Evolutionary conservation across 1,140 invertebrate genomes (phyloP), one percentile per base, ranked within the genome.

Genomic region (Bombus waltoni): DNA sequence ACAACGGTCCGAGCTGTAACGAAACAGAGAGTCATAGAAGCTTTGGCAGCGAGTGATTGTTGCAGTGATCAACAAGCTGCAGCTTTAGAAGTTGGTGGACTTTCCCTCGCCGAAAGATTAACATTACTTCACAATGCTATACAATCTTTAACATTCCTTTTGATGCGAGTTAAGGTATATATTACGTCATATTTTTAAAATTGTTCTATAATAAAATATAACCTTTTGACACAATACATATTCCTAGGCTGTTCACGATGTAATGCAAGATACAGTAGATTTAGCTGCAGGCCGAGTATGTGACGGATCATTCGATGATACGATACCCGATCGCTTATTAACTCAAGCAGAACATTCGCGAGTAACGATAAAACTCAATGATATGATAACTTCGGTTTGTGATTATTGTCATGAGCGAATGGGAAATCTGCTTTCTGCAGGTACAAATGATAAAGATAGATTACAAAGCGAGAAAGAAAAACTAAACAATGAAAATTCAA

Each of bases 341-440:
- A 96, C 96, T 11, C 94, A 96, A 25, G 96, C 96, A 76, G 98
- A 99, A 89, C 96, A 97, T 88, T 91, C 93, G 44, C 96, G 96
- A 78, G 96, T 98, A 18, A 96, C 96, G 42, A 95, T 95, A 8
- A 97, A 97, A 93, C 95, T 99, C 72, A 96, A 96, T 85, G 97
- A 98, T 86, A 96, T 98, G 92, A 95, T 99, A 5, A 96, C 96
- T 75, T 97, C 97, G 9, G 96, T 98, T 42, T 98, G 98, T 94
- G 98, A 99, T 95, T 98, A 98, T 94, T 98, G 98, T 87, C 98
- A 99, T 94, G 98, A 99, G 93, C 95, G 98, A 88, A 97, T 98
- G 95, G 98, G 98, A 83, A 98, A 98, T 94, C 95, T 99, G 68
- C 96, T 99, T 65, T 97, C 97, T 57, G 97, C 97, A 76, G 96